Conservation (phyloP, 2,888 invertebrate species). For the Tetropium fuscum region DNA sequence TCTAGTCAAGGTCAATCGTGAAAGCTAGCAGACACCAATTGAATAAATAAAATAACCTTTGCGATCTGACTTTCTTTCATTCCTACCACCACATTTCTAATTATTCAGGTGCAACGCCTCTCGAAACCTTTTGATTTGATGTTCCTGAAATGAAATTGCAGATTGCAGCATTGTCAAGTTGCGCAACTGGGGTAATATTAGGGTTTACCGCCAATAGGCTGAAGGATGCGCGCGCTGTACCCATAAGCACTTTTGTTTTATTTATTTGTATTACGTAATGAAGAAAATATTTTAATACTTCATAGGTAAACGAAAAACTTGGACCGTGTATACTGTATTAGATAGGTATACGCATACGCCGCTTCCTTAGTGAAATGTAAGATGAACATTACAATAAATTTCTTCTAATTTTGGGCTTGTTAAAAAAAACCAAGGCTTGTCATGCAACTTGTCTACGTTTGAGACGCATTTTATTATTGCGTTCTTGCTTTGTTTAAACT, state of each 20-base stretch:
- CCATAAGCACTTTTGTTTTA: conserved; percentile 24
- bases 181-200: conserved; percentile 53
- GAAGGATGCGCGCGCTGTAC: conserved; percentile 44
- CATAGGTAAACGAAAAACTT: too few species aligned
- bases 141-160: conserved; percentile 38
- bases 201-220: conserved; percentile 49
- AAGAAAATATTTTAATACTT: too few species aligned
- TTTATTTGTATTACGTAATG: conserved; percentile 39
- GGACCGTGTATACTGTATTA: too few species aligned
- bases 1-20: conserved; percentile 56
- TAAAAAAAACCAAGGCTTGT: not conserved
- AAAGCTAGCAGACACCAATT: conserved; percentile 51
- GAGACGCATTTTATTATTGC: conserved; percentile 18
- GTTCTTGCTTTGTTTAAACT: conserved; percentile 26
- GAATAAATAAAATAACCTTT: conserved; percentile 21
- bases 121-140: conserved; percentile 21
- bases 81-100: conserved; percentile 15
- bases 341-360: too few species aligned
- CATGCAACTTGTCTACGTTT: conserved; percentile 1
- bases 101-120: conserved; percentile 38
- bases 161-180: conserved; percentile 51
- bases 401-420: not conserved
- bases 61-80: conserved; percentile 31
- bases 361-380: too few species aligned
- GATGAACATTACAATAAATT: too few species aligned